Conservation (phyloP, 2,888 invertebrate genomes). For the Germaria angustata region DNA sequence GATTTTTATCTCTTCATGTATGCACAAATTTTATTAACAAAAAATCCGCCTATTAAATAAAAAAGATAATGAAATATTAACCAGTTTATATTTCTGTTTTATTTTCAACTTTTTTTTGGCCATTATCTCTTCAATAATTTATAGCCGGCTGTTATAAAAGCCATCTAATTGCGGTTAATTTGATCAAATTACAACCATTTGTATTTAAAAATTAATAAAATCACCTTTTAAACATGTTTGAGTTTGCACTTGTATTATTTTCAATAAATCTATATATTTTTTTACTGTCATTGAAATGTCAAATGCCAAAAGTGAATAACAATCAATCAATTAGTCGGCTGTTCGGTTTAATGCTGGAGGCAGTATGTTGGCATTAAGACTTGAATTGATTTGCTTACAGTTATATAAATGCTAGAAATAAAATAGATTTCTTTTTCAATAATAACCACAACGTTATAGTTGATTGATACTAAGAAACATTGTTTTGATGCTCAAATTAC, state of each 20-base stretch:
- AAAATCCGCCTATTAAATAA: too few species aligned
- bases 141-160: background rate
- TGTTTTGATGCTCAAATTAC: constrained; percentile 46
- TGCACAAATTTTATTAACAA: too few species aligned
- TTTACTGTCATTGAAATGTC: constrained; percentile 59
- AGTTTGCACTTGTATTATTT: constrained; percentile 31
- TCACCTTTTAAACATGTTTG: constrained; percentile 10
- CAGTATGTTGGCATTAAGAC: background rate
- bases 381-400: background rate
- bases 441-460: constrained; percentile 23
- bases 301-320: constrained; percentile 49
- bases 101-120: background rate
- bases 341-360: background rate
- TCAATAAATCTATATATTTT: background rate
- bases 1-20: too few species aligned
- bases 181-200: constrained; percentile 39
- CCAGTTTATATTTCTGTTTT: background rate
- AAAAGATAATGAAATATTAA: too few species aligned
- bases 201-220: constrained; percentile 13
- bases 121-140: background rate
- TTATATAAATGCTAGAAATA: constrained; percentile 43
- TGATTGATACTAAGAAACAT: constrained; percentile 42
- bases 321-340: constrained; percentile 43
- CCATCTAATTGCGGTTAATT: constrained; percentile 19
- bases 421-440: constrained; percentile 9